Evolutionary conservation across 2,888 invertebrate genomes (phyloP).

Genomic region (Lissocephala sabroskyi): DNA sequence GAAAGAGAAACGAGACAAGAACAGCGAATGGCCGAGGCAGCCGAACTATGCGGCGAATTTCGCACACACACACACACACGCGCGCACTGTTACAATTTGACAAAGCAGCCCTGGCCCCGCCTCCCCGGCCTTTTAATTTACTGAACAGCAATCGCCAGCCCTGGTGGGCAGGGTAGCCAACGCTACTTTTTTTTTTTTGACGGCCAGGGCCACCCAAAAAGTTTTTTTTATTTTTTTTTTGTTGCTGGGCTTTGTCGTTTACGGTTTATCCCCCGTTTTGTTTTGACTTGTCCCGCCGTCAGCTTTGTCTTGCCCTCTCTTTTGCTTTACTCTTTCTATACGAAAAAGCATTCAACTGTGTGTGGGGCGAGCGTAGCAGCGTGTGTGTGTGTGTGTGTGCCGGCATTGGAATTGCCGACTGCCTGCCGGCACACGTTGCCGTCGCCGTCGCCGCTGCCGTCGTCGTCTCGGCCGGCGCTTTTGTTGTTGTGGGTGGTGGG

Average conservation of each 20-base stretch:
- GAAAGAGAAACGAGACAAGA: slow-evolving; percentile 36
- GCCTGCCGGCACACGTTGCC: too few species aligned
- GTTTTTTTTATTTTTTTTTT: too few species aligned
- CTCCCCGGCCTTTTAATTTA: too few species aligned
- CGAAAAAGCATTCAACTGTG: slow-evolving; percentile 32
- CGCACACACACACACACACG: slow-evolving; percentile 48
- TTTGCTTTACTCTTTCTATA: slow-evolving; percentile 53
- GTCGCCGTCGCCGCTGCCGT: slow-evolving; percentile 55
- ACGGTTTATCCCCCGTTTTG: slow-evolving; percentile 53
- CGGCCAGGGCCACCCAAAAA: too few species aligned
- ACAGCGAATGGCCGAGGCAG: slow-evolving; percentile 24
- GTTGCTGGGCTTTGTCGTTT: slow-evolving; percentile 27
- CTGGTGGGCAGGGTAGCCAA: too few species aligned
- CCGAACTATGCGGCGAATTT: slow-evolving; percentile 61
- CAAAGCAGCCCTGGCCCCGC: too few species aligned
- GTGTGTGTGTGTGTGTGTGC: slow-evolving; percentile 20
- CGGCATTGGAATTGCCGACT: slow-evolving; percentile 19
- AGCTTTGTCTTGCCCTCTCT: slow-evolving; percentile 33
- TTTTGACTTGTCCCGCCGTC: slow-evolving; percentile 50
- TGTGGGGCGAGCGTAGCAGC: slow-evolving; percentile 14
- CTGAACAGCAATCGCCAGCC: too few species aligned
- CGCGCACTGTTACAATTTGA: too few species aligned
- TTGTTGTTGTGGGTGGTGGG: slow-evolving; percentile 29
- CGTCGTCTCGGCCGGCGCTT: slow-evolving; percentile 31
- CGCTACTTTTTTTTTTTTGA: too few species aligned